Base-by-base conservation (phyloP, 2,888 invertebrate genomes). In the Microctonus brassicae region DNA sequence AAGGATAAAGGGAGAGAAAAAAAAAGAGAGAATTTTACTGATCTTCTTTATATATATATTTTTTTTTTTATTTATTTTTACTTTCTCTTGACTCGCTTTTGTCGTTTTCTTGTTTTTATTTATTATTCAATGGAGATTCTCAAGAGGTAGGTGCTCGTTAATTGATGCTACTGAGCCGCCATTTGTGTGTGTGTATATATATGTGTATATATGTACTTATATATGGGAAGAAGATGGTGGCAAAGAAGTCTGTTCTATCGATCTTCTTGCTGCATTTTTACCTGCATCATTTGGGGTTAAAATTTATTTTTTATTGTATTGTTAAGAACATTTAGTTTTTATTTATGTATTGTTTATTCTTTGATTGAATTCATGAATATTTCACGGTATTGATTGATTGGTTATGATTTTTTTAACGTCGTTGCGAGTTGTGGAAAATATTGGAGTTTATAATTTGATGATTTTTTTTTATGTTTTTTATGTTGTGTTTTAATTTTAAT, bases 101-200 rank as follows among this genome's bases (percentile, higher is more conserved):
- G 65, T 72, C 63, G 68, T 78, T 70, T 74, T 80, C 77, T 80
- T 80, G 79, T 82, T 84, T 84, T 84, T 83, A 81, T 84, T 84
- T 84, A 84, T 85, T 83, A 84, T 85, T 86, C 84, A 85, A 85
- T 85, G 81, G 83, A 77, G 65, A n/a, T n/a, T n/a, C n/a, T n/a
- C 79, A 80, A 79, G 80, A 78, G 82, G 47, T 47, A 47, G 85
- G 83, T 84, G 84, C 84, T 84, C 84, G 85, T 86, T 86, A 86
- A 86, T 86, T 84, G 86, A 86, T 86, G 84, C 83, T 80, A 84
- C 80, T 80, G 81, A 76, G 74, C 47, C 67, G 69, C 71, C 75
- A 72, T 71, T 73, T 73, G 75, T 62, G 36, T 61, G 53, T 47
- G 60, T 65, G 29, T 20, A 69, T 36, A 63, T 57, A 36, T 39